Evolutionary conservation across 2,797 vertebrate species (phyloP).

Genomic region (Heteromormyrus szaboi): DNA sequence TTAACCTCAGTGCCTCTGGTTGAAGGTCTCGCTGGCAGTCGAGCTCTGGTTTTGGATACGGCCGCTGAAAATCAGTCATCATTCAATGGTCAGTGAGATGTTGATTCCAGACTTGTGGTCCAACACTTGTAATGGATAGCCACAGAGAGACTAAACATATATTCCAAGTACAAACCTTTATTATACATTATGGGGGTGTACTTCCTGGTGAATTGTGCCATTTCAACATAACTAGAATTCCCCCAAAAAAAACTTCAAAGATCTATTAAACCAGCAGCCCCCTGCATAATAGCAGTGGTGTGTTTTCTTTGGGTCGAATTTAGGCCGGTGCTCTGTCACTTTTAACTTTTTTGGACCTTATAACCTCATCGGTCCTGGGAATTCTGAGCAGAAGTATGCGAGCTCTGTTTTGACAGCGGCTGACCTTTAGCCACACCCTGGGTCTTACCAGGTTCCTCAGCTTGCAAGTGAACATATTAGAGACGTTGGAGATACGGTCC

Average conservation of each 20-base stretch:
- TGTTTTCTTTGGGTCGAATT: slow-evolving; percentile 3
- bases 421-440: neutral
- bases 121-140: neutral
- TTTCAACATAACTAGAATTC: neutral
- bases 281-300: neutral
- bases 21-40: neutral
- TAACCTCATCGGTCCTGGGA: neutral
- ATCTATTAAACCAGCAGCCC: neutral
- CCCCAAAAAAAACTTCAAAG: neutral
- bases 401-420: neutral
- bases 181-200: neutral
- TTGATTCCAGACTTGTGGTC: neutral
- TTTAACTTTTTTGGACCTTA: neutral
- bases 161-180: neutral
- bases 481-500: neutral
- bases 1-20: neutral
- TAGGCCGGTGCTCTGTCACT: neutral
- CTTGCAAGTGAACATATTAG: neutral
- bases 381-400: neutral
- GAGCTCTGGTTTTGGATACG: neutral
- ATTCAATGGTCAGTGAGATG: neutral
- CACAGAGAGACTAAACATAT: neutral
- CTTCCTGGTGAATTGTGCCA: neutral
- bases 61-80: neutral
- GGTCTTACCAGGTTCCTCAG: neutral